phyloP scores from a whole-genome alignment of 1,140 invertebrate genomes.

The Nilaparvata lugens region DNA sequence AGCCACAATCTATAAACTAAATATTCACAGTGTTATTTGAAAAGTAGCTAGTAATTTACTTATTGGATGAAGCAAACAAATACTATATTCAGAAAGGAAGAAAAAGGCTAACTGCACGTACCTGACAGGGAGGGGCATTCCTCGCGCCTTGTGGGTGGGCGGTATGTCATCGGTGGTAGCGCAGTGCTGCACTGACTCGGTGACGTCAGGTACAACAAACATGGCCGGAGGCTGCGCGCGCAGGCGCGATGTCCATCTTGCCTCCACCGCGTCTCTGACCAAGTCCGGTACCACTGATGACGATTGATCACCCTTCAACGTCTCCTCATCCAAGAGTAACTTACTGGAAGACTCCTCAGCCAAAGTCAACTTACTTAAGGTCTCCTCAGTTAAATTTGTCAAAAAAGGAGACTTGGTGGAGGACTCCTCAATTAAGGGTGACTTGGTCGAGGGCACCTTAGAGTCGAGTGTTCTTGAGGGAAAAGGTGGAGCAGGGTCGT shows the following conservation, averaged over 20 bases:
- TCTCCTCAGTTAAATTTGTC: background rate
- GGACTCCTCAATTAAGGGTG: too few species aligned
- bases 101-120: too few species aligned
- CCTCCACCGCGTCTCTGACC: conserved; percentile 22
- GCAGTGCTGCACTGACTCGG: background rate
- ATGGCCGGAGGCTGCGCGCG: conserved; percentile 8
- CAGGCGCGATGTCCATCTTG: conserved; percentile 15
- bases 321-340: background rate
- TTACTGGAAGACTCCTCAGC: background rate
- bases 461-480: background rate
- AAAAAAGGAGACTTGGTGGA: too few species aligned
- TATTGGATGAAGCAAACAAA: too few species aligned
- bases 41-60: too few species aligned
- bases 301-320: background rate
- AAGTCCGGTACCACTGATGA: conserved; percentile 21
- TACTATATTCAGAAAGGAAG: too few species aligned
- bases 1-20: too few species aligned
- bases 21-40: too few species aligned
- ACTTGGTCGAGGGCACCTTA: too few species aligned
- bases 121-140: conserved; percentile 10
- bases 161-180: conserved; percentile 14
- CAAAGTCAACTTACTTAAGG: background rate
- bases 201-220: conserved; percentile 15
- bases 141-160: background rate
- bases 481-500: background rate